Base-by-base conservation (phyloP, 1,140 invertebrate species). In the Drosophila repleta region DNA sequence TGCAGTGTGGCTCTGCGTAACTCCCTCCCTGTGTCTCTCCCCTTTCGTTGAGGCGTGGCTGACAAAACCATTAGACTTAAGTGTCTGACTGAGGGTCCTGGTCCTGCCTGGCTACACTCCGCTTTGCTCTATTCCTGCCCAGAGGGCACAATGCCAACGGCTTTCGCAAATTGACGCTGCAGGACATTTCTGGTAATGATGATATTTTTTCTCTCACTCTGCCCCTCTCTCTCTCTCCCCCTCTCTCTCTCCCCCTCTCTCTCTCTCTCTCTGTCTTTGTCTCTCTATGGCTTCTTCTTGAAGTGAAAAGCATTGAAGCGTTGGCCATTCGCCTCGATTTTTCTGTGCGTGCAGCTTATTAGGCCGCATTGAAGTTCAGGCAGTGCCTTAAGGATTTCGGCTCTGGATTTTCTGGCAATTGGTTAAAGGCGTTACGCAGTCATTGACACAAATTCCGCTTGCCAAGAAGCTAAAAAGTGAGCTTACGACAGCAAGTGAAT, bases 101-200 rank as follows among this genome's bases (percentile, higher is more conserved):
- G 43, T 20, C 21, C 57, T 62, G 60, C n/a, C n/a, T 10, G 39
- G 6, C 17, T 17, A 8, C n/a, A 8, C n/a, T 15, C 39, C 2
- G 39, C 39, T 43, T 8, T 43, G 62, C 51, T 57, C 74, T 49
- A 65, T 41, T 56, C 41, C 20, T 57, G n/a, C 2, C 39, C 72
- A 39, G 51, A 87, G 78, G 74, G 78, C 82, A 83, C 61, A 79
- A 45, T 81, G 81, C 81, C 81, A 87, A 82, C 63, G 74, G 74
- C 70, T 58, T 67, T 74, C 73, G 81, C 81, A 84, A 84, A 85
- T 76, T 74, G 80, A 85, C 80, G 62, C 81, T 80, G 73, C 80
- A 87, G 78, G 81, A 85, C 82, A 85, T 75, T 78, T 87, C 66
- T 82, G 74, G 78, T 82, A 85, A 87, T 87, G 81, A 82, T 87